phyloP scores from a whole-genome alignment of 2,113 vertebrate species.

The Lampris megalopsis region DNA sequence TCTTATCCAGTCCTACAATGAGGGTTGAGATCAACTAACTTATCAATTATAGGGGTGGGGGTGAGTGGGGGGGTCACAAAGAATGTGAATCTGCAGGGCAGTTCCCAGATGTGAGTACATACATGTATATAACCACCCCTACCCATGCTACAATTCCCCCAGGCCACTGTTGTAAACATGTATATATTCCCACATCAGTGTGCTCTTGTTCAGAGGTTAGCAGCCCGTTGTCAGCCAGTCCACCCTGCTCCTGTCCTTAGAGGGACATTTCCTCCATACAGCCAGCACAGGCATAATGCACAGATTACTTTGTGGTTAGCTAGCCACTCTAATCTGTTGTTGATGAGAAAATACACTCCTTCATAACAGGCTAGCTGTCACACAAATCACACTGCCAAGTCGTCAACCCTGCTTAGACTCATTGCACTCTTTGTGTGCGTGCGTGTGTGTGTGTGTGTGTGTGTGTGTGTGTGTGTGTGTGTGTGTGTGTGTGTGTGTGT shows the following conservation, averaged over 20 bases:
- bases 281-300: background rate
- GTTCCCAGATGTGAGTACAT: background rate
- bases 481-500: conserved; percentile 7
- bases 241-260: background rate
- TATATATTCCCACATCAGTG: background rate
- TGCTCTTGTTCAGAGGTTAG: background rate
- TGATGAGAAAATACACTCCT: background rate
- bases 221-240: background rate
- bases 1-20: too few relatives aligned
- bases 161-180: background rate
- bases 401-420: background rate
- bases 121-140: background rate
- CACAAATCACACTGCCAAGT: background rate
- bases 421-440: background rate
- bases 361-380: background rate
- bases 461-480: conserved; percentile 4
- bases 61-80: too few relatives aligned
- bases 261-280: background rate
- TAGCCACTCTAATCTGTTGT: background rate
- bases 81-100: too few relatives aligned
- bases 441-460: background rate
- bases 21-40: too few relatives aligned
- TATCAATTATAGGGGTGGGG: too few relatives aligned
- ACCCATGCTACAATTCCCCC: background rate
- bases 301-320: background rate